These are phyloP conservation scores for Platichthys stellatus DNA, from an alignment of 2,113 vertebrate genomes.

Conservation along the genomic window DNA sequence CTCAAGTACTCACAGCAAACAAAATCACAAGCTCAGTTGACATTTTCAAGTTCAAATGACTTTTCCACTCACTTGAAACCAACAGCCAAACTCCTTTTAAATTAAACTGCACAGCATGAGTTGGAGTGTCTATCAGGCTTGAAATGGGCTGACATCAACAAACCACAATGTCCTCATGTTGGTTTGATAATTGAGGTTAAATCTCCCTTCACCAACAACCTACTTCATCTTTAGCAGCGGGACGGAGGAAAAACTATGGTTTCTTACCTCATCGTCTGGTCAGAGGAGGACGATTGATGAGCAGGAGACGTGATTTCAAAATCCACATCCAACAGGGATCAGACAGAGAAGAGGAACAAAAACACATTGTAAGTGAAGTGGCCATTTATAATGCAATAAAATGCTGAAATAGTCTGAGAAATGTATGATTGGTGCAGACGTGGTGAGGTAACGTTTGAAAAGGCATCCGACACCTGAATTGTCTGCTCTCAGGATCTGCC, in stretches of 20 bases:
- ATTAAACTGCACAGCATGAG: background rate
- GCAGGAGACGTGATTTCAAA: constrained; percentile 20
- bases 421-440: no score
- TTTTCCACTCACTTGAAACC: background rate
- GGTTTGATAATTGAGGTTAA: constrained; percentile 34
- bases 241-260: constrained; percentile 35
- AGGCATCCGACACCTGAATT: background rate
- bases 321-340: constrained; percentile 36
- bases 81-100: background rate
- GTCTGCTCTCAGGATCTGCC: background rate
- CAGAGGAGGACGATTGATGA: constrained; percentile 24
- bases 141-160: constrained; percentile 31
- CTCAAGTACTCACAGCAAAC: constrained; percentile 2
- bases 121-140: background rate
- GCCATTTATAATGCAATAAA: background rate
- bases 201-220: constrained; percentile 24
- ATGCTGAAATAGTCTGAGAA: background rate
- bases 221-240: constrained; percentile 28
- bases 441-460: background rate
- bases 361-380: background rate
- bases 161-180: constrained; percentile 38
- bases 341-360: constrained; percentile 45
- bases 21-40: constrained; percentile 1
- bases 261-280: constrained; percentile 85
- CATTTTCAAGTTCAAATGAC: background rate